A percentile compares a stretch with the other conserved stretches of the same genome.
These are phyloP conservation scores for Antechinus stuartii DNA, from an alignment of 2,113 vertebrate genomes.

Conservation along the genomic window DNA sequence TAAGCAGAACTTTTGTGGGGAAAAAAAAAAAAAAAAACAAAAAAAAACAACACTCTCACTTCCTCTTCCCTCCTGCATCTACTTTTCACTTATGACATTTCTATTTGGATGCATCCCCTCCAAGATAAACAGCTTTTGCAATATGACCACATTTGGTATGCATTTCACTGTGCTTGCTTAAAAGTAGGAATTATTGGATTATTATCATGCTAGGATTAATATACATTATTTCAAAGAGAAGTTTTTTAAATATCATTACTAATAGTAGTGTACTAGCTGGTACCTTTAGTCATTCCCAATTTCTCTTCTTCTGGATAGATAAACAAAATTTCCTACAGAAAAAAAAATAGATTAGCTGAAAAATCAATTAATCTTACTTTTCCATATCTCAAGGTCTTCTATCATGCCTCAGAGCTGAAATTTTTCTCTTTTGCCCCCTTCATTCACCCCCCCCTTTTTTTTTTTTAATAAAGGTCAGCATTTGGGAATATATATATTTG, in stretches of 20 bases:
- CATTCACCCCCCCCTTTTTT: not conserved
- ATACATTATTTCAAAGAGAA: not conserved
- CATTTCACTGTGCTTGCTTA: not conserved
- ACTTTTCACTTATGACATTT: not conserved
- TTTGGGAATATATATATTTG: not conserved
- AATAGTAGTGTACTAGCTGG: not conserved
- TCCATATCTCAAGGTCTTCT: not conserved
- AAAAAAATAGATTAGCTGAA: not conserved
- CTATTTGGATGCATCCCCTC: not conserved
- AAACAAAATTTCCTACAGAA: constrained; percentile 6
- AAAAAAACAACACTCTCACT: not conserved
- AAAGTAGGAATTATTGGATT: not conserved
- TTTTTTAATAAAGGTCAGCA: not conserved
- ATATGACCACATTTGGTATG: not conserved
- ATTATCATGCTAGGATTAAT: not conserved
- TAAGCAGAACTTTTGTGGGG: no score
- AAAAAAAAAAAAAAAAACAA: no score
- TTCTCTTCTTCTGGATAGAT: constrained; percentile 7
- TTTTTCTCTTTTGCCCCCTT: not conserved
- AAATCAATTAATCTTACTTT: not conserved
- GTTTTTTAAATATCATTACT: not conserved
- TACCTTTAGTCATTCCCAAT: not conserved
- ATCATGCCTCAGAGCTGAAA: not conserved
- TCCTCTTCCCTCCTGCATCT: not conserved
- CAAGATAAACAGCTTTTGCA: constrained; percentile 41